phyloP scores from a whole-genome alignment of 35 echinoderm and acorn worm species.

The Chiridota heheva region DNA sequence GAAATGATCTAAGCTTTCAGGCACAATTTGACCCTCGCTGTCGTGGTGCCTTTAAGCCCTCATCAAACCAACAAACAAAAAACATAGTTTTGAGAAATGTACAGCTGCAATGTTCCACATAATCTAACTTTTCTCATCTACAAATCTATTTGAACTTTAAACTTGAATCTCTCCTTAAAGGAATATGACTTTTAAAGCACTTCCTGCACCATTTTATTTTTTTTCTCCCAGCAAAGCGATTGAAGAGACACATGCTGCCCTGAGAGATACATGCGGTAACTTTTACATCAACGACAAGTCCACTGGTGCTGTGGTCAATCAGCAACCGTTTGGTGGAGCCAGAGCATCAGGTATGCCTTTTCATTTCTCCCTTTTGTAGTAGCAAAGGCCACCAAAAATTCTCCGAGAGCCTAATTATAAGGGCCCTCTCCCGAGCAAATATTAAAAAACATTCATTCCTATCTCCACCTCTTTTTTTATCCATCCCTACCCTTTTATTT shows the following conservation, averaged over 20 bases:
- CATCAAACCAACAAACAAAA: too few species aligned
- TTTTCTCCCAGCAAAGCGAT: constrained; percentile 66
- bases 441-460: background rate
- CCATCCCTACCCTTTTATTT: background rate
- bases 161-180: too few species aligned
- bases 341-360: constrained; percentile 78
- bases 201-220: constrained; percentile 14
- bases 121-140: too few species aligned
- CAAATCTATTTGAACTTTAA: too few species aligned
- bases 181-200: too few species aligned
- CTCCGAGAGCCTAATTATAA: background rate
- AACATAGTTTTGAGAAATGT: too few species aligned
- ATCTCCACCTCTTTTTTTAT: background rate
- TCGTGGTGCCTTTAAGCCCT: too few species aligned
- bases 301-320: constrained; percentile 89
- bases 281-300: constrained; percentile 99
- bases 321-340: constrained; percentile 98
- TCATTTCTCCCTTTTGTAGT: background rate
- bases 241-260: constrained; percentile 36
- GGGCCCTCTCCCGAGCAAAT: background rate
- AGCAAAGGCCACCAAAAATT: too few species aligned
- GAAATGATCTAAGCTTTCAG: too few species aligned
- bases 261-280: constrained; percentile 86
- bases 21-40: too few species aligned
- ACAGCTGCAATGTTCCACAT: too few species aligned